These are phyloP conservation scores for Aythya baeri DNA, from an alignment of 2,113 vertebrate species.

Conservation along the genomic window DNA sequence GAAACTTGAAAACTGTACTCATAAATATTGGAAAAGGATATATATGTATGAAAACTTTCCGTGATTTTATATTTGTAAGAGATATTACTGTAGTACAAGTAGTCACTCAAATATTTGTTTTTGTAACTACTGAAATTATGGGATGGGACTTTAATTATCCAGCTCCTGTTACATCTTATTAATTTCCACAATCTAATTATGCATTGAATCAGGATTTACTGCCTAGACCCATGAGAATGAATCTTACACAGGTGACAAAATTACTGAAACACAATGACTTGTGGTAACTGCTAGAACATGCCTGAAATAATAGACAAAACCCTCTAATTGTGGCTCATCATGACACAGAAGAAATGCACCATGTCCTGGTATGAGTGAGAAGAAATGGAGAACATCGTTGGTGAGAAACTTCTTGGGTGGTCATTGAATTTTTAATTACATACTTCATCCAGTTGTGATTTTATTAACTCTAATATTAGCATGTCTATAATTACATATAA, in stretches of 20 bases:
- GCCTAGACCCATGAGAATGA: not conserved
- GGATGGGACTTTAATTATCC: not conserved
- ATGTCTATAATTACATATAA: not conserved
- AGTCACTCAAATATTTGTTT: not conserved
- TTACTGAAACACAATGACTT: not conserved
- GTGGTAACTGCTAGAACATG: not conserved
- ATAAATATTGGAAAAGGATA: not conserved
- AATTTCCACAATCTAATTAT: not conserved
- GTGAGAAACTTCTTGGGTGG: not conserved
- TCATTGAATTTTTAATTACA: not conserved
- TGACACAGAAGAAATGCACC: not conserved
- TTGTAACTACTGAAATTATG: not conserved
- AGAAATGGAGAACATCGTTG: not conserved
- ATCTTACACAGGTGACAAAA: not conserved
- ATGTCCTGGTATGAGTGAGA: not conserved
- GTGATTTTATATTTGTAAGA: not conserved
- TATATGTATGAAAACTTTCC: not conserved
- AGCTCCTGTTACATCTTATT: not conserved
- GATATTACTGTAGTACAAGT: not conserved
- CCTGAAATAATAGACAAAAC: not conserved
- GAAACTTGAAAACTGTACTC: not conserved
- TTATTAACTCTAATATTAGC: not conserved
- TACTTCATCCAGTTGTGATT: not conserved
- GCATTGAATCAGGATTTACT: not conserved
- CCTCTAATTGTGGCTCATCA: not conserved